These are phyloP conservation scores for Canis aureus DNA, from an alignment of 2,113 vertebrate species.

Conservation along the genomic window DNA sequence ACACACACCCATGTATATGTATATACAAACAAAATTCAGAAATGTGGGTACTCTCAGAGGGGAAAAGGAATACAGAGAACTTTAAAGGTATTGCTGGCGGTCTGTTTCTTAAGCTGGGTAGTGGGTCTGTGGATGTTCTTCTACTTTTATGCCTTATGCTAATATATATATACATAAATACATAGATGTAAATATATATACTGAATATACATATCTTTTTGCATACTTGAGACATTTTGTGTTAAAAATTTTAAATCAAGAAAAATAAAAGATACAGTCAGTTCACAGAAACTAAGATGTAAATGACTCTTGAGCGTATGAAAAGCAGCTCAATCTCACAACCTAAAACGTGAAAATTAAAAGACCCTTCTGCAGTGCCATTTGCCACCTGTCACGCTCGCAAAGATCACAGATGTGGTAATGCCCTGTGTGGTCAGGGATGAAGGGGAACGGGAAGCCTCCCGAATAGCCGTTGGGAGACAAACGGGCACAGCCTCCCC, in stretches of 20 bases:
- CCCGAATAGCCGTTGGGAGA: not conserved
- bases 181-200: not conserved
- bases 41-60: not conserved
- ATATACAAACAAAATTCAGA: not conserved
- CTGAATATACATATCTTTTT: not conserved
- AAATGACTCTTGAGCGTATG: not conserved
- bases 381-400: not conserved
- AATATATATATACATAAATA: not conserved
- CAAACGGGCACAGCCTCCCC: not conserved
- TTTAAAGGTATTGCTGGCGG: not conserved
- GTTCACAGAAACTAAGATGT: slow-evolving; percentile 23
- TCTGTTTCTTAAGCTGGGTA: not conserved
- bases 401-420: not conserved
- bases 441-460: rapidly evolving
- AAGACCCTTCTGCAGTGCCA: not conserved
- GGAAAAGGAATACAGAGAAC: not conserved
- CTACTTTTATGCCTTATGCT: not conserved
- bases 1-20: rapidly evolving
- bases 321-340: not conserved
- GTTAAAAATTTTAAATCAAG: not conserved
- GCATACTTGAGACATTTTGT: not conserved
- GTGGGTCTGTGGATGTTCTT: not conserved
- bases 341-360: not conserved
- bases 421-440: rapidly evolving
- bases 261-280: not conserved